These are phyloP conservation scores for Cossypha niveicapilla DNA, from an alignment of 2,797 vertebrate genomes.

Conservation along the genomic window DNA sequence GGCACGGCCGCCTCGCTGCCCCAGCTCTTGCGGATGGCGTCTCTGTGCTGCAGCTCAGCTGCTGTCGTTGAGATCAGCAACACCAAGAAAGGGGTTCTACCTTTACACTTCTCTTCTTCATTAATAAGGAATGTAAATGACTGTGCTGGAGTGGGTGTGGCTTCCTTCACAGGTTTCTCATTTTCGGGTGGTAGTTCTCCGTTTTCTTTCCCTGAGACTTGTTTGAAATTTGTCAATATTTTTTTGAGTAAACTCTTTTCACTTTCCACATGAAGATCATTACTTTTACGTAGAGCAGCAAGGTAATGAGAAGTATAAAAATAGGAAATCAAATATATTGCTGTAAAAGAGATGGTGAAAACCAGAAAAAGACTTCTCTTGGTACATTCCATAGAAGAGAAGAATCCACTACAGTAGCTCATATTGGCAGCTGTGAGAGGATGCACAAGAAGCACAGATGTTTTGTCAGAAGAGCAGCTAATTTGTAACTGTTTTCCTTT, in stretches of 20 bases:
- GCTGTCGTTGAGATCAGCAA: background rate
- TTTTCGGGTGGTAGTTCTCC: background rate
- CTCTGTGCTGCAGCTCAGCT: background rate
- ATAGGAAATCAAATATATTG: background rate
- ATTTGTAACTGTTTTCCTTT: background rate
- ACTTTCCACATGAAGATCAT: background rate
- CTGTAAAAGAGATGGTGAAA: background rate
- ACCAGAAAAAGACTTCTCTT: background rate
- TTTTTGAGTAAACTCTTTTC: background rate
- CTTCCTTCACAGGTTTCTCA: background rate
- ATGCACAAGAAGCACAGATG: background rate
- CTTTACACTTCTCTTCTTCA: background rate
- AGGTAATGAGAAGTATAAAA: background rate
- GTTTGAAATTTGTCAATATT: background rate
- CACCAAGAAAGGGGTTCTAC: background rate
- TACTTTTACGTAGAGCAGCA: background rate
- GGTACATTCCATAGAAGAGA: background rate
- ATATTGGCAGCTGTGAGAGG: background rate
- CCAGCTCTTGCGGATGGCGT: background rate
- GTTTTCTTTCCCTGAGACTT: background rate
- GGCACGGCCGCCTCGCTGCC: background rate
- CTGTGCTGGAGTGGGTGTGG: background rate
- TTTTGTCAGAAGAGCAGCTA: background rate
- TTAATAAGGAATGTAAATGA: constrained; percentile 7
- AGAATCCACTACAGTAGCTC: background rate